Evolutionary conservation across 2,113 vertebrate genomes (phyloP).

Genomic region (Odocoileus hemionus): DNA sequence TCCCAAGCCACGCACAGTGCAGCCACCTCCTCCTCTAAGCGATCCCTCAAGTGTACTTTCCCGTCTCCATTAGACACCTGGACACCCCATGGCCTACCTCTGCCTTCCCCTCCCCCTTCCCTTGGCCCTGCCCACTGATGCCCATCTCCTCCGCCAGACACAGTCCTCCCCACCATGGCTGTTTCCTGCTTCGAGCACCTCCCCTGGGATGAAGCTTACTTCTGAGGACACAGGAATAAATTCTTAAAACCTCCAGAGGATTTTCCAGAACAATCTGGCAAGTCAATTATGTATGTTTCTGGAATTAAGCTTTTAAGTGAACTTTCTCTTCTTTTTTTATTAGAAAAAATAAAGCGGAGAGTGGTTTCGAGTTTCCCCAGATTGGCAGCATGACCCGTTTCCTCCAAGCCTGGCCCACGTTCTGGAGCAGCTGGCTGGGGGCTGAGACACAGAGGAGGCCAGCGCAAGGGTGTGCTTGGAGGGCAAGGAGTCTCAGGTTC

Average conservation of each 20-base stretch:
- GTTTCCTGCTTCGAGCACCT: background rate
- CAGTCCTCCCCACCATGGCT: background rate
- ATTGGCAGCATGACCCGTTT: background rate
- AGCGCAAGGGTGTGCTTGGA: background rate
- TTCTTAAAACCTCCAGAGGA: background rate
- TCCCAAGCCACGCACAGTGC: background rate
- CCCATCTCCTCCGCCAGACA: background rate
- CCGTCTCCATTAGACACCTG: background rate
- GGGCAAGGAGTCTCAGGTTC: conserved; percentile 13
- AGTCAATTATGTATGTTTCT: background rate
- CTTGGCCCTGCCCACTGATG: rapidly evolving
- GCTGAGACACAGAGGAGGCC: background rate
- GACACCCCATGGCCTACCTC: background rate
- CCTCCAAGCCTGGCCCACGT: background rate
- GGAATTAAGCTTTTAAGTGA: conserved; percentile 19
- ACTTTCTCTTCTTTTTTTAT: conserved; percentile 26
- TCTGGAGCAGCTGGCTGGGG: background rate
- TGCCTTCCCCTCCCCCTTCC: background rate
- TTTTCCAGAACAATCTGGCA: conserved; percentile 34
- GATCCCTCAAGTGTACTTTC: rapidly evolving
- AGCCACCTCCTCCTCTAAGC: background rate
- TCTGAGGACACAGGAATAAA: background rate
- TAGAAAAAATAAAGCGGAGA: background rate
- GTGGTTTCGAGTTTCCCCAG: background rate
- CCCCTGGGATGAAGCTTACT: background rate